Conservation (phyloP, 1,140 invertebrate genomes). For the Monochamus saltuarius region DNA sequence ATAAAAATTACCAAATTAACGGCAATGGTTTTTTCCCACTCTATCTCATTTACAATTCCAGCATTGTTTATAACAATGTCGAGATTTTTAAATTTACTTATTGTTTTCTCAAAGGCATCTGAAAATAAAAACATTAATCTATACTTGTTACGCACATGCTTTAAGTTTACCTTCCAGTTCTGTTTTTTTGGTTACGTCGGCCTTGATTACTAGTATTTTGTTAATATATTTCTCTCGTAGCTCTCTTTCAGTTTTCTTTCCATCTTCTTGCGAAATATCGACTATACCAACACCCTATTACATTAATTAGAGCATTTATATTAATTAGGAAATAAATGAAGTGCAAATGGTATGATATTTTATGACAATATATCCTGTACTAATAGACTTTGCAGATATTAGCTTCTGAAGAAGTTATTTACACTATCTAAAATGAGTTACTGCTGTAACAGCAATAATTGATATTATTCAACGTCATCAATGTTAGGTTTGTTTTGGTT, state of each 20-base stretch:
- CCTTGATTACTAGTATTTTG: slow-evolving; percentile 32
- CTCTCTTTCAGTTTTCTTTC: slow-evolving; percentile 24
- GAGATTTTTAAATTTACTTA: slow-evolving; percentile 40
- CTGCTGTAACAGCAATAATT: too few relatives aligned
- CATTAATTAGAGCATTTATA: too few relatives aligned
- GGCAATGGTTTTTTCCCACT: slow-evolving; percentile 53
- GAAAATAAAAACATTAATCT: slow-evolving; percentile 3
- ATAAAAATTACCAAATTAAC: slow-evolving; percentile 53
- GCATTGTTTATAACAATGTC: slow-evolving; percentile 58
- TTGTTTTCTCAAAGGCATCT: slow-evolving; percentile 37
- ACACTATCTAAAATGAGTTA: too few relatives aligned
- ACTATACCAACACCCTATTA: slow-evolving; percentile 42
- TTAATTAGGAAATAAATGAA: too few relatives aligned
- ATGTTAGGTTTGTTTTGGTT: too few relatives aligned
- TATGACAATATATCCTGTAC: too few relatives aligned
- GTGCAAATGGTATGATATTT: too few relatives aligned
- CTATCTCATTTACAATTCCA: slow-evolving; percentile 54
- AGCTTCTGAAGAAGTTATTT: too few relatives aligned
- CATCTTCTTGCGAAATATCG: slow-evolving; percentile 32
- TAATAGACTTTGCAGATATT: too few relatives aligned
- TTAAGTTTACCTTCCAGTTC: slow-evolving; percentile 36
- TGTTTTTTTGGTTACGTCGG: slow-evolving; percentile 28
- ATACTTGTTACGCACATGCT: not conserved
- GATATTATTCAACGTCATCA: too few relatives aligned
- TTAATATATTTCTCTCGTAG: slow-evolving; percentile 33